Evolutionary conservation across 2,113 vertebrate species (phyloP).

Genomic region (Corythornis cristatus): DNA sequence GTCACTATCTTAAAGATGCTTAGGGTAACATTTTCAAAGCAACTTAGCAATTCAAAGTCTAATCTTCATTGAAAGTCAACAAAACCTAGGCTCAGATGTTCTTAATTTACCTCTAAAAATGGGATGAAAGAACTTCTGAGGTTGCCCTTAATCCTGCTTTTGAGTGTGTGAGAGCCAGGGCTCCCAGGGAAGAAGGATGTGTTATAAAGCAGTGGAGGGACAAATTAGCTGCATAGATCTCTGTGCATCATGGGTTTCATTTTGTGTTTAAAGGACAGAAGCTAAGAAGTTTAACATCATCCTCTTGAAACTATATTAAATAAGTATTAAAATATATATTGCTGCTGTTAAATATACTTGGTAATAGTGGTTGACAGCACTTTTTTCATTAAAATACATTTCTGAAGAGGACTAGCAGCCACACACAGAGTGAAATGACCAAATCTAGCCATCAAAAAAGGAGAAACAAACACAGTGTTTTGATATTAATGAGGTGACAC

Average conservation of each 20-base stretch:
- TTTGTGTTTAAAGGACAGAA: neutral
- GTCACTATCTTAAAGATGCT: constrained; percentile 18
- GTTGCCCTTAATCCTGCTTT: neutral
- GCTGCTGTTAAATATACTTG: neutral
- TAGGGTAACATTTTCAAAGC: constrained; percentile 7
- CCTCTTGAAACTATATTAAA: neutral
- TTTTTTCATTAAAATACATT: neutral
- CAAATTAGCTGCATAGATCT: neutral
- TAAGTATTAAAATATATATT: neutral
- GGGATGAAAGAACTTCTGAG: neutral
- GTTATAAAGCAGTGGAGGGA: neutral
- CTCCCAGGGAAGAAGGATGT: neutral
- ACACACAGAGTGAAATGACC: neutral
- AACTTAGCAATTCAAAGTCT: neutral
- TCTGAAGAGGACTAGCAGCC: neutral
- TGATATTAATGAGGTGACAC: neutral
- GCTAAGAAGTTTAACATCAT: neutral
- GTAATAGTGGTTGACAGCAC: neutral
- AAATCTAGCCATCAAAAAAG: neutral
- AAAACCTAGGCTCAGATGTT: constrained; percentile 14
- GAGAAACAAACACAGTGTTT: neutral
- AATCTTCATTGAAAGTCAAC: constrained; percentile 37
- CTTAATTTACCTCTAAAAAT: constrained; percentile 25
- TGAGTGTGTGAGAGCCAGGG: rapidly evolving
- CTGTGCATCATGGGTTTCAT: neutral